Evolutionary conservation across 1,140 invertebrate genomes (phyloP).

Genomic region (Chymomyza costata): DNA sequence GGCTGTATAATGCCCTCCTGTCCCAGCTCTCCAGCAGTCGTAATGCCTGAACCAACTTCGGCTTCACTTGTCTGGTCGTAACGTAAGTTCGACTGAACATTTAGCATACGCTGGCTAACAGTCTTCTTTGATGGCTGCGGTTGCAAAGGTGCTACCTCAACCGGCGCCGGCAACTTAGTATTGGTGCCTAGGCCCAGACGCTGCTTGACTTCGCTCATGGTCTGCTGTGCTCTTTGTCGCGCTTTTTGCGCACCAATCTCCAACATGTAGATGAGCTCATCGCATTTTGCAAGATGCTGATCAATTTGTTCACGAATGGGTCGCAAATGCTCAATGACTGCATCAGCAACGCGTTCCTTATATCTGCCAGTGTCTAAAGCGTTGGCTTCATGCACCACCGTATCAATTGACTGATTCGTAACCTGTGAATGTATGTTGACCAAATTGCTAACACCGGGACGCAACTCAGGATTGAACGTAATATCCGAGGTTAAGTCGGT

Average conservation of each 20-base stretch:
- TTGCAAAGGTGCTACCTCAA: slow-evolving; percentile 34
- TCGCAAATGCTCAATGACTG: slow-evolving; percentile 82
- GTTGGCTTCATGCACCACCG: slow-evolving; percentile 83
- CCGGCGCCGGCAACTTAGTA: slow-evolving; percentile 22
- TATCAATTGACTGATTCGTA: slow-evolving; percentile 81
- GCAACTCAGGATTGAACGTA: slow-evolving; percentile 84
- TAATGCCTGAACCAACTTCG: slow-evolving; percentile 9
- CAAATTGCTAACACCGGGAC: slow-evolving; percentile 93
- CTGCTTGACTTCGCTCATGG: slow-evolving; percentile 82
- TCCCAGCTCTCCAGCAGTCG: slow-evolving; percentile 3
- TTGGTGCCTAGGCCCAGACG: slow-evolving; percentile 79
- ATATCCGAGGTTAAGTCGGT: slow-evolving; percentile 93
- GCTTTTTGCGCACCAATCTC: slow-evolving; percentile 84
- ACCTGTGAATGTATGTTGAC: slow-evolving; percentile 89
- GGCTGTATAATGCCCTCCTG: not conserved
- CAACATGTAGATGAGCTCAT: slow-evolving; percentile 83
- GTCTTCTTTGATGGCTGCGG: slow-evolving; percentile 31
- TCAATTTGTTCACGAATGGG: slow-evolving; percentile 83
- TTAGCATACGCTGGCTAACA: slow-evolving; percentile 37
- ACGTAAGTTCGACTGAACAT: slow-evolving; percentile 10
- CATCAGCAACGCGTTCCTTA: slow-evolving; percentile 86
- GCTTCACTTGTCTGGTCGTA: slow-evolving; percentile 24
- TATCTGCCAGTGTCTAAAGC: slow-evolving; percentile 87
- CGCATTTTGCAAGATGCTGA: slow-evolving; percentile 78
- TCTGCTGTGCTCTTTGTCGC: slow-evolving; percentile 80